These are phyloP conservation scores for Huso huso DNA, from an alignment of 2,797 vertebrate species.

Conservation along the genomic window DNA sequence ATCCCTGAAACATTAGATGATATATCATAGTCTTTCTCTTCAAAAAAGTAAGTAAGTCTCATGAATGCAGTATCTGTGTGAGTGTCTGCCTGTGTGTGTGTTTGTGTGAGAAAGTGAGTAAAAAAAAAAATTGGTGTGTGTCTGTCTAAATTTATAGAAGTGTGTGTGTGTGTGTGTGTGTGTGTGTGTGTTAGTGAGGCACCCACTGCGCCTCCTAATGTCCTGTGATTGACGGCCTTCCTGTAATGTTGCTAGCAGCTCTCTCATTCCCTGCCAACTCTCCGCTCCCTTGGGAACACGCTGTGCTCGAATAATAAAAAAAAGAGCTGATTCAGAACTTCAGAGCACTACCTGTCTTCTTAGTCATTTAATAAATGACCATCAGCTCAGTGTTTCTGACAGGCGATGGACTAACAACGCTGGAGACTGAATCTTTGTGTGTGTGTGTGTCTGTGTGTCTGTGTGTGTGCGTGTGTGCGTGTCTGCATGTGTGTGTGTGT, in stretches of 20 bases:
- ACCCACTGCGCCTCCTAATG: background rate
- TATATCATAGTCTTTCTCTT: too few relatives aligned
- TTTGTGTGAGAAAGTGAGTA: background rate
- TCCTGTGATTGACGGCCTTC: constrained; percentile 4
- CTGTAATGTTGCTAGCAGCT: background rate
- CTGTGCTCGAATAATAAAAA: constrained; percentile 6
- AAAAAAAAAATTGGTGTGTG: too few relatives aligned
- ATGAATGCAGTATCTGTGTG: background rate
- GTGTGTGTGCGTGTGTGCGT: too few relatives aligned
- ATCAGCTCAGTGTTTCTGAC: too few relatives aligned
- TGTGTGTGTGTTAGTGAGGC: background rate
- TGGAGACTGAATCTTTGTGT: too few relatives aligned
- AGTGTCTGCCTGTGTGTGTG: constrained; percentile 2
- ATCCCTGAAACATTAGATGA: too few relatives aligned
- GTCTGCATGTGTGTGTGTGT: too few relatives aligned
- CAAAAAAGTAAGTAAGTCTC: too few relatives aligned
- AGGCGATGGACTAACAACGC: too few relatives aligned
- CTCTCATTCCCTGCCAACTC: background rate
- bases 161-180: background rate
- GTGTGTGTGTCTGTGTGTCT: too few relatives aligned
- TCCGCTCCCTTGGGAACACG: background rate
- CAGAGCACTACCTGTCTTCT: background rate
- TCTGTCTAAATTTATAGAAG: too few relatives aligned
- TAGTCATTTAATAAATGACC: background rate
- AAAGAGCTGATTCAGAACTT: constrained; percentile 12